These are phyloP conservation scores for Zelleria hepariella DNA, from an alignment of 2,888 invertebrate genomes.

Conservation along the genomic window DNA sequence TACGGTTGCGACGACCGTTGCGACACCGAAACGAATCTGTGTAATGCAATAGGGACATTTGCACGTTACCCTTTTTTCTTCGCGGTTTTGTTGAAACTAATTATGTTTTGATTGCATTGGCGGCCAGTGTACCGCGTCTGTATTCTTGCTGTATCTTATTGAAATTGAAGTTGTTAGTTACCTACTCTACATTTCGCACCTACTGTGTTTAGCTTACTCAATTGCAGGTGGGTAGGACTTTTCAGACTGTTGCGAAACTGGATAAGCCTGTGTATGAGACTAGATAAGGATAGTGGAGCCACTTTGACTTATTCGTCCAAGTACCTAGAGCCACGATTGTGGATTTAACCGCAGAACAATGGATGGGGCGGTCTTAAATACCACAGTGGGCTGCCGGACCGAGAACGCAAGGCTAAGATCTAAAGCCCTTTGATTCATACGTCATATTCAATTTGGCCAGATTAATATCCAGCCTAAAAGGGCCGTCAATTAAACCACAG, in stretches of 20 bases:
- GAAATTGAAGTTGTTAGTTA: background rate
- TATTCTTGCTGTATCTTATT: background rate
- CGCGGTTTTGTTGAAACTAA: background rate
- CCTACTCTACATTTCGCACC: background rate
- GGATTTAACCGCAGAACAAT: background rate
- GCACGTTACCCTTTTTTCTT: conserved; percentile 8
- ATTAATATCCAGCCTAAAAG: background rate
- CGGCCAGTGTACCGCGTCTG: background rate
- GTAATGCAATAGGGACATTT: conserved; percentile 11
- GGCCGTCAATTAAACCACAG: background rate
- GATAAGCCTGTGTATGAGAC: background rate
- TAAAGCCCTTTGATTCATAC: background rate
- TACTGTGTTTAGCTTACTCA: background rate
- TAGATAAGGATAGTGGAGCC: background rate
- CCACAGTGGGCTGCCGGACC: background rate
- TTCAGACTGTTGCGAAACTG: background rate
- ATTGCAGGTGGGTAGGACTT: background rate
- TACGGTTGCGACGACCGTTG: conserved; percentile 13
- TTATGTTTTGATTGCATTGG: background rate
- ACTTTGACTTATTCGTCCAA: too few species aligned
- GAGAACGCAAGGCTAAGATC: background rate
- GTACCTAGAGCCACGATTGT: background rate
- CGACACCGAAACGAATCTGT: conserved; percentile 13
- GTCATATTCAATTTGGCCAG: background rate
- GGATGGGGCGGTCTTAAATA: background rate